phyloP scores from a whole-genome alignment of 2,113 vertebrate genomes.

The Paracanthobrama guichenoti region DNA sequence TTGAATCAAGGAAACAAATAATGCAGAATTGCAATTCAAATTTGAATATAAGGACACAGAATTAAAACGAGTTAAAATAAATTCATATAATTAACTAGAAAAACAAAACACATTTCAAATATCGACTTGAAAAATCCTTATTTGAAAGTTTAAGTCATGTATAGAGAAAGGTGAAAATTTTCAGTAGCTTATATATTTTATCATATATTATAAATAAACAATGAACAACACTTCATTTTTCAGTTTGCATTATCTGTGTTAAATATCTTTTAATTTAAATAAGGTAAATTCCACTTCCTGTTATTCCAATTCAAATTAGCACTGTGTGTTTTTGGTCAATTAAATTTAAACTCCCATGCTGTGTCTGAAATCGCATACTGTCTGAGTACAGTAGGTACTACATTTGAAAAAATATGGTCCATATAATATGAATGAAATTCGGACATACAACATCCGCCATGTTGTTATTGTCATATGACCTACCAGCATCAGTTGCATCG shows the following conservation, averaged over 20 bases:
- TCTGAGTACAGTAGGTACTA: too few species aligned
- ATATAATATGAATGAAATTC: too few species aligned
- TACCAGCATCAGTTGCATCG: too few species aligned
- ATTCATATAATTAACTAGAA: neutral
- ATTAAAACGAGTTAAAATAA: neutral
- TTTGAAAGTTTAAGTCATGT: neutral
- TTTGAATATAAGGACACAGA: neutral
- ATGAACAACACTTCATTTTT: neutral
- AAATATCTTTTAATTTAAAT: neutral
- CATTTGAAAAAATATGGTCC: too few species aligned
- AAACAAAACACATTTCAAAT: neutral
- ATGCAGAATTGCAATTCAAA: neutral
- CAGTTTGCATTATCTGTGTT: neutral
- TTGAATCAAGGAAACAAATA: neutral
- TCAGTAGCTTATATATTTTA: neutral
- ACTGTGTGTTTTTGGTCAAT: neutral
- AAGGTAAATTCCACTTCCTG: neutral
- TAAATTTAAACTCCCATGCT: neutral
- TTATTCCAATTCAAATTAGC: neutral
- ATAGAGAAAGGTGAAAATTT: neutral
- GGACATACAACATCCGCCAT: too few species aligned
- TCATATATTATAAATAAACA: neutral
- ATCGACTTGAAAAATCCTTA: neutral
- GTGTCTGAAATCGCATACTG: too few species aligned
- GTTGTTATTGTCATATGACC: too few species aligned